Base-by-base conservation (phyloP, 1,140 invertebrate genomes). In the Drepana arcuata region DNA sequence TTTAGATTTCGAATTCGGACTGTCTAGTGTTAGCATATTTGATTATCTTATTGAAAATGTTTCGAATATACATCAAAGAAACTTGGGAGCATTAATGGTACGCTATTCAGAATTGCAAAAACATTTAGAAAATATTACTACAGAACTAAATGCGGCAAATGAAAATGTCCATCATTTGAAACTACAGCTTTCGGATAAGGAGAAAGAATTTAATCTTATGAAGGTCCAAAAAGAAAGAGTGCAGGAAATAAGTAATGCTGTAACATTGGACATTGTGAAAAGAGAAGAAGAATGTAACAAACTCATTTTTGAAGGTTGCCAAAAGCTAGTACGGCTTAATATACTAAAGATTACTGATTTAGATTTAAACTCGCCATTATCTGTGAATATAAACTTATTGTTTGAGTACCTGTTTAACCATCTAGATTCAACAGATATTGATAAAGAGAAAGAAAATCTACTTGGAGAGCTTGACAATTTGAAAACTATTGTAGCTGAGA, bases 221-320 rank as follows among this genome's bases (percentile, higher is more conserved):
- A 53, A 56, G 48, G 48, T 34, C 25, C 59, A 77, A 48, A 75
- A 73, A 35, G 62, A 75, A 27, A 72, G 45, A 46, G 51, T 78
- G 10, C 50, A 68, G 28, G 68, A 78, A 46, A 68, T 81, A 25
- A 71, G 41, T 42, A 64, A 63, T 34, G 64, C 66, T 36, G 70
- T 78, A 1, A 79, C 66, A 12, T 26, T 68, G 14, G 63, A 77
- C 38, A 62, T 81, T 14, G 33, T 73, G 3, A 47, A 55, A 35
- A 73, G 45, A 37, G 77, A 81, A 31, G 14, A 64, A 32, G 52
- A 62, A 9, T 34, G 77, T 21, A 41, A 40, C 12, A 48, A 53
- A 18, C 52, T 49, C 16, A 40, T 73, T 27, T 34, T 16, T 14
- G 47, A 56, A 11, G 40, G 57, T 16, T 71, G 48, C 34, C 26